These are phyloP conservation scores for Hybognathus amarus DNA, from an alignment of 2,797 vertebrate genomes.

Conservation along the genomic window DNA sequence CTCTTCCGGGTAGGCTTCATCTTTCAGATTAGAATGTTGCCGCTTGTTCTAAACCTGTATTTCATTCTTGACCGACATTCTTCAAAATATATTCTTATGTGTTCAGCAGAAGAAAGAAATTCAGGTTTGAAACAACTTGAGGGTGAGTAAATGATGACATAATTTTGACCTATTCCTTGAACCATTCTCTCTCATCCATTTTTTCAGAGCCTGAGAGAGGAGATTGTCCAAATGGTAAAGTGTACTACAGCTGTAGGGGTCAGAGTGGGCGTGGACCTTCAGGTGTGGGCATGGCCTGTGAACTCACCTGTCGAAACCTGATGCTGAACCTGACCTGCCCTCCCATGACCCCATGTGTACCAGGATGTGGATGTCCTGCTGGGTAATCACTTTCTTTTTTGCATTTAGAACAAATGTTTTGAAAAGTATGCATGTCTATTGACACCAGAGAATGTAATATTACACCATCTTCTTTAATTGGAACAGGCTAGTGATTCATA, in stretches of 20 bases:
- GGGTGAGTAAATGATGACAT: too few species aligned
- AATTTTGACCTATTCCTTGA: too few species aligned
- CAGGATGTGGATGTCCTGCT: slow-evolving; percentile 91
- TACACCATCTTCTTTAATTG: slow-evolving; percentile 30
- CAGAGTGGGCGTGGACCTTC: slow-evolving; percentile 81
- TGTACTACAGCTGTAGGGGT: slow-evolving; percentile 92
- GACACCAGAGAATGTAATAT: slow-evolving; percentile 37
- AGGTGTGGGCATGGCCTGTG: slow-evolving; percentile 87
- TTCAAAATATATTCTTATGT: too few species aligned
- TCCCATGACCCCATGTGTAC: slow-evolving; percentile 91
- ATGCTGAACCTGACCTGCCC: slow-evolving; percentile 98
- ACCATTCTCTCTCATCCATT: slow-evolving; percentile 18
- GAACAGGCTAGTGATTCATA: slow-evolving; percentile 78
- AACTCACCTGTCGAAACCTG: slow-evolving; percentile 90
- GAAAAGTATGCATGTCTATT: slow-evolving; percentile 29
- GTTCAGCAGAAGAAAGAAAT: too few species aligned
- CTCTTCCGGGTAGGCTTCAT: too few species aligned
- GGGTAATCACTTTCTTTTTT: slow-evolving; percentile 79
- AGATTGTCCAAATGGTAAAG: slow-evolving; percentile 91
- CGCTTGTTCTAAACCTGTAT: too few species aligned
- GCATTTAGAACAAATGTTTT: slow-evolving; percentile 12
- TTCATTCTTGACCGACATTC: too few species aligned
- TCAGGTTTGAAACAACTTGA: too few species aligned
- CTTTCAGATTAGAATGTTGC: too few species aligned
- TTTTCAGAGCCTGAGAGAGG: slow-evolving; percentile 77